Percentiles rank a stretch among this genome's conserved stretches.
Conservation (phyloP, 2,797 vertebrate genomes). For the Eulemur coronatus region DNA sequence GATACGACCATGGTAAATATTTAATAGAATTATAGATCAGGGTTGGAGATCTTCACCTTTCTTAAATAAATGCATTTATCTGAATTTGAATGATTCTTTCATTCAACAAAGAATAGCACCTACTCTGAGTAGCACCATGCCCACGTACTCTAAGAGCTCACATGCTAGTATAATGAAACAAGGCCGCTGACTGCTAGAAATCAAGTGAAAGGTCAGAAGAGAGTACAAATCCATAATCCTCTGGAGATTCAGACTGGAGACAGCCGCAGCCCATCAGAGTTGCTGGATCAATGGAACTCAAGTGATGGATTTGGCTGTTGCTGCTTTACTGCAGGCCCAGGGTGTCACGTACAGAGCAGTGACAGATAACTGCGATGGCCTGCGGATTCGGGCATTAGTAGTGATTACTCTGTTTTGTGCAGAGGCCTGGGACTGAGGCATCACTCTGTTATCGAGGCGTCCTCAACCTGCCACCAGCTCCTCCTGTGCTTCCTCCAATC, state of each 20-base stretch:
- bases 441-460: neutral
- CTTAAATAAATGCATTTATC: conserved; percentile 38
- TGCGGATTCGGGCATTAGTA: neutral
- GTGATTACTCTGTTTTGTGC: neutral
- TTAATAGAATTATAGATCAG: conserved; percentile 35
- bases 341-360: neutral
- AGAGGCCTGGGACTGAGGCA: neutral
- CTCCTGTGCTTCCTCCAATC: neutral
- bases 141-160: neutral
- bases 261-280: neutral
- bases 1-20: neutral
- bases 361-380: neutral
- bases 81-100: neutral
- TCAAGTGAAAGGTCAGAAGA: neutral
- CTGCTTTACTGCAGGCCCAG: neutral
- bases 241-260: neutral
- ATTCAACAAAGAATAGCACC: conserved; percentile 23
- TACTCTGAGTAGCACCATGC: neutral
- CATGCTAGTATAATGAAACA: neutral
- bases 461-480: neutral
- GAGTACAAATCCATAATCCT: neutral
- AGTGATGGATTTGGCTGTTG: neutral
- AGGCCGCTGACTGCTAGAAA: neutral
- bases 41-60: neutral
- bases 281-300: neutral